Conservation (phyloP, 1,140 invertebrate species). For the Adelges cooleyi region DNA sequence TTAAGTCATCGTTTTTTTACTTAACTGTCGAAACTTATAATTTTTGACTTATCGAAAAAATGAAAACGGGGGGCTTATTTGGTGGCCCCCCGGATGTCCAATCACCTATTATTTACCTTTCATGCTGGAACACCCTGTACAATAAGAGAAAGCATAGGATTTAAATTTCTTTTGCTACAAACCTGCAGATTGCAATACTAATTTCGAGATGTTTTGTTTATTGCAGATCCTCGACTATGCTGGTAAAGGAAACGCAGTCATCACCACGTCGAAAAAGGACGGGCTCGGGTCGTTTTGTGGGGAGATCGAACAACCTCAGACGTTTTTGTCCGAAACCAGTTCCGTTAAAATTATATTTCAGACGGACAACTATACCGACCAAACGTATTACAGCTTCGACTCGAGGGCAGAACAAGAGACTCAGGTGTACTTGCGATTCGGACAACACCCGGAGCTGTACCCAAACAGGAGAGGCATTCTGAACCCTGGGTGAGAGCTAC, state of each 20-base stretch:
- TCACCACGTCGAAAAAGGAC: slow-evolving; percentile 69
- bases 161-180: too few species aligned
- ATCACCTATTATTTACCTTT: too few species aligned
- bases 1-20: too few species aligned
- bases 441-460: slow-evolving; percentile 82
- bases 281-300: slow-evolving; percentile 82
- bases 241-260: slow-evolving; percentile 59
- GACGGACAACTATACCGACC: slow-evolving; percentile 82
- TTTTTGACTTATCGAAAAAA: too few species aligned
- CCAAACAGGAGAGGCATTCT: slow-evolving; percentile 77
- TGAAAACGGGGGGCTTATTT: too few species aligned
- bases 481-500: slow-evolving; percentile 48
- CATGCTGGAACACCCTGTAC: too few species aligned
- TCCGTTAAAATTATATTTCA: slow-evolving; percentile 83
- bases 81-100: too few species aligned
- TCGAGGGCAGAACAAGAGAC: slow-evolving; percentile 75
- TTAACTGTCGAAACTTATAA: too few species aligned
- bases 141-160: too few species aligned
- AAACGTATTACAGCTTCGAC: slow-evolving; percentile 68
- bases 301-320: slow-evolving; percentile 82
- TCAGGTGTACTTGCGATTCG: slow-evolving; percentile 76
- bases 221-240: slow-evolving; percentile 15
- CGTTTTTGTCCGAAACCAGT: slow-evolving; percentile 85
- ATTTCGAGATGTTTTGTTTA: too few species aligned
- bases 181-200: too few species aligned